These are phyloP conservation scores for Drosophila virilis DNA, from an alignment of 1,140 invertebrate species.

Conservation along the genomic window DNA sequence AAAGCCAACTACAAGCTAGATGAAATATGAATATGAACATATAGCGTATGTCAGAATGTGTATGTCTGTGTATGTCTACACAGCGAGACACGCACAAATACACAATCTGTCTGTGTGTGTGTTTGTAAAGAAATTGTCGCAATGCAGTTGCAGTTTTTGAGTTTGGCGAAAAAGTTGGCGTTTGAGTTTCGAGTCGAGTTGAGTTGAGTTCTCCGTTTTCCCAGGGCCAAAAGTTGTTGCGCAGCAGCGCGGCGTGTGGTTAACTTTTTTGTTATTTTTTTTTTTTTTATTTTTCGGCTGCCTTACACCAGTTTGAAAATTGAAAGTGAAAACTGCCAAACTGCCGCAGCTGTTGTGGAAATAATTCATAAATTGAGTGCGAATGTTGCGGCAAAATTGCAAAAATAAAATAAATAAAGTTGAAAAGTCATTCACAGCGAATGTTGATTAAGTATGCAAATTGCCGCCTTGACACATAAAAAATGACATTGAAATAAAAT, in stretches of 20 bases:
- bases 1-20: conserved; percentile 52
- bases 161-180: conserved; percentile 49
- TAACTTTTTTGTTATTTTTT: conserved; percentile 32
- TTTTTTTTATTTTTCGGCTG: conserved; percentile 4
- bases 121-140: conserved; percentile 56
- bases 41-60: conserved; percentile 30
- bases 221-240: conserved; percentile 39
- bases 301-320: conserved; percentile 35
- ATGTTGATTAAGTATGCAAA: conserved; percentile 44
- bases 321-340: conserved; percentile 52
- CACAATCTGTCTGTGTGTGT: neutral
- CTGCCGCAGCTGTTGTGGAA: conserved; percentile 41
- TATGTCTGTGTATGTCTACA: neutral
- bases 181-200: conserved; percentile 52
- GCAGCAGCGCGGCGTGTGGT: conserved; percentile 26
- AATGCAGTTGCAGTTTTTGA: conserved; percentile 65
- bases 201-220: conserved; percentile 41
- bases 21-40: conserved; percentile 64
- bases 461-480: conserved; percentile 36
- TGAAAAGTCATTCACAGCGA: conserved; percentile 34
- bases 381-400: conserved; percentile 25
- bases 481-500: conserved; percentile 25
- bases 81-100: conserved; percentile 15
- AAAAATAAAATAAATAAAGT: conserved; percentile 24
- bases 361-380: conserved; percentile 50